Base-by-base conservation (phyloP, 2,888 invertebrate species). In the Schizotus pectinicornis region DNA sequence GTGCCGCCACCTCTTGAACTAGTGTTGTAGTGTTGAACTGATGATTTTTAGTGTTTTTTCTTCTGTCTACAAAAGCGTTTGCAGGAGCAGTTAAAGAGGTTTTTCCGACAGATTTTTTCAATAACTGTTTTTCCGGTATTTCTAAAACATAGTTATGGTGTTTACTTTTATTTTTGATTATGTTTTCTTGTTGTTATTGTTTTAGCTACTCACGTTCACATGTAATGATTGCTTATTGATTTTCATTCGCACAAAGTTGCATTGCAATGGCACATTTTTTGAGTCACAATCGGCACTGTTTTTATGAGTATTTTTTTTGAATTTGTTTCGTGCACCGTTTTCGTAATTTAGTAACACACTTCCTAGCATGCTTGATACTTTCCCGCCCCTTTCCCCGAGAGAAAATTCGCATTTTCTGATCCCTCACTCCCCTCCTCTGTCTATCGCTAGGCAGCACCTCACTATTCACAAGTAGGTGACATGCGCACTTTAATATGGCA, bases 191-290 rank as follows among this genome's bases (percentile, higher is more conserved):
- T 74, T 74, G 71, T 78, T 74, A 74, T 74, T 77, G 74, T 77
- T 73, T 75, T 79, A 79, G 79, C 83, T 86, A 86, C 86, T 86
- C 86, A 86, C 86, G 84, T 84, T 85, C 86, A 86, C 86, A 86
- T 86, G 86, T 86, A 86, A 85, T 86, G 86, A 86, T 86, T 85
- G 80, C 79, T 79, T 79, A 75, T 75, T 74, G 73, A 71, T 74
- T 77, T 72, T 74, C 74, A 75, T 74, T 74, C 76, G 79, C 79
- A 80, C 79, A 74, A 71, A 77, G 74, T 74, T 79, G 79, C 79
- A 79, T 79, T 77, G 80, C 79, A 79, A 80, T 80, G 79, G 80
- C 80, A 80, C 80, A 73, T 78, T 79, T 77, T 77, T 80, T 77
- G 71, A 79, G 75, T 79, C 79, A 79, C 77, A 76, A 75, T 74